Evolutionary conservation across 64 coral and sea anemone genomes (phyloP).

Genomic region (Trachythela sp.): DNA sequence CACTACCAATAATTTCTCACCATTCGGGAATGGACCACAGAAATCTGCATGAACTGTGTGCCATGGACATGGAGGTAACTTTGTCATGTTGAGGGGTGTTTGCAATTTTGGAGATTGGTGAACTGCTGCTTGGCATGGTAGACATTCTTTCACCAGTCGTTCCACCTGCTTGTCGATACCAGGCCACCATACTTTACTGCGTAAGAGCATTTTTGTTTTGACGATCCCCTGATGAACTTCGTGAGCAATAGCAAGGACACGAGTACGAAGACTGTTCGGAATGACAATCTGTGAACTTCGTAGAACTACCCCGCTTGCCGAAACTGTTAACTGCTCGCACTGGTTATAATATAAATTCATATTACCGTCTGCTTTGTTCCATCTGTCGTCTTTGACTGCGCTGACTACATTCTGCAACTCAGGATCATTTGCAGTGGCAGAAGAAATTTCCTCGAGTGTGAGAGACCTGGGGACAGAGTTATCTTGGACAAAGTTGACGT

Average conservation of each 20-base stretch:
- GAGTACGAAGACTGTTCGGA: not conserved
- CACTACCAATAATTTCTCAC: not conserved
- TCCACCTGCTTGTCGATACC: not conserved
- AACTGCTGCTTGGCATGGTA: constrained; percentile 1
- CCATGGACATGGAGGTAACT: not conserved
- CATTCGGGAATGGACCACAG: not conserved
- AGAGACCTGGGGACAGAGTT: no score
- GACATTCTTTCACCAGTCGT: not conserved
- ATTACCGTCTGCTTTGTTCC: no score
- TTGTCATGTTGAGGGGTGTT: not conserved
- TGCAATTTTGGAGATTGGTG: not conserved
- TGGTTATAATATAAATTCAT: no score
- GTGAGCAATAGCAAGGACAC: not conserved
- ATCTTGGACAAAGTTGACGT: no score
- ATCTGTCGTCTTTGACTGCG: no score
- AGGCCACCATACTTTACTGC: not conserved
- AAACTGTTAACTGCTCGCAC: no score
- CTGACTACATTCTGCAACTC: no score
- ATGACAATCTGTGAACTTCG: not conserved
- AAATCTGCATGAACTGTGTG: constrained; percentile 6
- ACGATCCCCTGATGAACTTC: not conserved
- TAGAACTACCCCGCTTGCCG: not conserved
- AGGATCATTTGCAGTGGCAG: no score
- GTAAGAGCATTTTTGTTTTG: not conserved
- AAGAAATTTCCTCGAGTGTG: no score